Base-by-base conservation (phyloP, 2,888 invertebrate genomes). In the Watsonalla cultraria region DNA sequence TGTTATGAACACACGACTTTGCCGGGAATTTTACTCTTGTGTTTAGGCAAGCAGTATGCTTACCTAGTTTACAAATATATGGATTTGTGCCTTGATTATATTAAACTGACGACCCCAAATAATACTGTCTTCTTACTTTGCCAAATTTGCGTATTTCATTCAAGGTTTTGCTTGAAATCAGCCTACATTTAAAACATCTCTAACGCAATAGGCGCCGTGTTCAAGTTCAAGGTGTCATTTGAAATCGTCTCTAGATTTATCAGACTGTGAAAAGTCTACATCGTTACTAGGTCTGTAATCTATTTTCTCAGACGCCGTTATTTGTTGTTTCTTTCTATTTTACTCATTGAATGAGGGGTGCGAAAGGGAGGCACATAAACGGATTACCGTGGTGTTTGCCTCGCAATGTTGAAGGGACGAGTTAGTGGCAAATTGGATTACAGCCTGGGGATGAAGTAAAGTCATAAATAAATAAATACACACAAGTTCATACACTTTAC, bases 261-360 rank as follows among this genome's bases (percentile, higher is more conserved):
- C 11, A 42, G 42, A 42, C 42, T 42, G 42, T 42, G 42, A 42
- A 42, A 11, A 33, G 35, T 45, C 24, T 52, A 35, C 37, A 8
- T 5, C 51, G 42, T 42, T 11, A 11, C 51, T 42, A 39, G 63
- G 56, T 53, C 51, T 51, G 50, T 51, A 56, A 54, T 63, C 50
- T 56, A 47, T 11, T 11, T 42, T 42, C 0, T 42, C 42, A 42
- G 42, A 42, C 42, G 42, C 11, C 9, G 8, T 11, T 42, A 8
- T 8, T 8, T 11, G 11, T 11, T 42, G 11, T 42, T 42, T 42
- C 42, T 11, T 42, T 42, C 2, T 11, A 11, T 42, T 11, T 11
- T 42, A 42, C 11, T 42, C 42, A 42, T 42, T 8, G 42, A 42
- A 42, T 37, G 11, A 6, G 42, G 42, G 42, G 42, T 11, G 42